Percentiles rank a stretch among this genome's conserved stretches.
Conservation (phyloP, 2,797 vertebrate species). For the Falco novaeseelandiae region DNA sequence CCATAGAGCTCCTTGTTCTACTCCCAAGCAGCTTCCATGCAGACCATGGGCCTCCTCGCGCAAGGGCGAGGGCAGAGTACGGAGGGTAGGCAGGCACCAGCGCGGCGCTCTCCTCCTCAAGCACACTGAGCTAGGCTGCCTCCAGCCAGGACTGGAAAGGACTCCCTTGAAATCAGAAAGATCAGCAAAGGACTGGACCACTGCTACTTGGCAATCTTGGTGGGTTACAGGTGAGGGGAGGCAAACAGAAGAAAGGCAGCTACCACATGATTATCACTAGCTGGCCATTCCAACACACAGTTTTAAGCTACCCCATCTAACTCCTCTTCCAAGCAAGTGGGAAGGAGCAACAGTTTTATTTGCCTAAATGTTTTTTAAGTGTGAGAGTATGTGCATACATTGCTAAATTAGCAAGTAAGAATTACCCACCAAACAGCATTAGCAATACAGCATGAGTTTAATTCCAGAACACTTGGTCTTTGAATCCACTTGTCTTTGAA, state of each 20-base stretch:
- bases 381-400: too few relatives aligned
- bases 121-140: neutral
- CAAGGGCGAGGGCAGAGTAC: neutral
- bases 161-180: neutral
- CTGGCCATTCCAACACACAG: neutral
- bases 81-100: neutral
- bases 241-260: neutral
- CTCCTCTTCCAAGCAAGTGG: neutral
- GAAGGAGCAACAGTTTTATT: neutral
- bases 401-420: neutral
- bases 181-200: neutral
- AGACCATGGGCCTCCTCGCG: rapidly evolving
- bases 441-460: neutral
- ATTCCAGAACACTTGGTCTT: neutral
- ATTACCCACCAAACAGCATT: neutral
- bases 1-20: neutral
- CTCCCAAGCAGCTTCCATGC: neutral
- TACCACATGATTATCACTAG: neutral
- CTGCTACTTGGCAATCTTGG: neutral
- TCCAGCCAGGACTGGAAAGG: neutral
- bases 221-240: neutral
- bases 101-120: neutral
- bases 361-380: neutral
- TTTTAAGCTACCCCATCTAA: neutral
- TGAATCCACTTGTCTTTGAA: neutral